Conservation (phyloP, 2,888 invertebrate species). For the Drymonia ruficornis region DNA sequence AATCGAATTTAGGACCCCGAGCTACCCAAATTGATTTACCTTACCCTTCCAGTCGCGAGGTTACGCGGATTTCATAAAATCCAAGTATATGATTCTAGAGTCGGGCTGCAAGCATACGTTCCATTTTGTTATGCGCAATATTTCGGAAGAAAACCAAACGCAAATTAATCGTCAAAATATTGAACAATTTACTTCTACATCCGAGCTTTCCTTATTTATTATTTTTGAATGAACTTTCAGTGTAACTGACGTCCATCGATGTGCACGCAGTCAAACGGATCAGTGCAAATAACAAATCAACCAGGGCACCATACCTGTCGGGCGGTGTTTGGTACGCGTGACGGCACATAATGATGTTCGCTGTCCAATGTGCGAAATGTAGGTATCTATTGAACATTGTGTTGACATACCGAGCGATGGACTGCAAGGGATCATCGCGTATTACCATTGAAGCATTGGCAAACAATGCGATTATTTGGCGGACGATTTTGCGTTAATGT, state of each 20-base stretch:
- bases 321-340: slow-evolving; percentile 2
- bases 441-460: slow-evolving; percentile 14
- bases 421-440: slow-evolving; percentile 28
- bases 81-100: slow-evolving; percentile 39
- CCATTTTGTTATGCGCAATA: slow-evolving; percentile 14
- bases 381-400: slow-evolving; percentile 24
- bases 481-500: background rate
- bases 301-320: slow-evolving; percentile 10
- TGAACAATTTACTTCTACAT: background rate
- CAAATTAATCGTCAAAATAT: background rate
- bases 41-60: slow-evolving; percentile 57
- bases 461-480: background rate
- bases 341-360: slow-evolving; percentile 19
- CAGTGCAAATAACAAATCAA: slow-evolving; percentile 1
- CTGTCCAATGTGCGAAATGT: slow-evolving; percentile 11
- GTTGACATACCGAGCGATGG: slow-evolving; percentile 8
- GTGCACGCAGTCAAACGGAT: background rate
- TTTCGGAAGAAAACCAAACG: slow-evolving; percentile 9
- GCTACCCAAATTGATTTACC: slow-evolving; percentile 78
- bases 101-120: slow-evolving; percentile 19
- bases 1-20: slow-evolving; percentile 79
- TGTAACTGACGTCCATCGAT: background rate
- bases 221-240: background rate
- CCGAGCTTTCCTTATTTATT: background rate
- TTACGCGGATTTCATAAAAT: slow-evolving; percentile 58